Conservation (phyloP, 1,140 invertebrate genomes). For the Solen grandis region DNA sequence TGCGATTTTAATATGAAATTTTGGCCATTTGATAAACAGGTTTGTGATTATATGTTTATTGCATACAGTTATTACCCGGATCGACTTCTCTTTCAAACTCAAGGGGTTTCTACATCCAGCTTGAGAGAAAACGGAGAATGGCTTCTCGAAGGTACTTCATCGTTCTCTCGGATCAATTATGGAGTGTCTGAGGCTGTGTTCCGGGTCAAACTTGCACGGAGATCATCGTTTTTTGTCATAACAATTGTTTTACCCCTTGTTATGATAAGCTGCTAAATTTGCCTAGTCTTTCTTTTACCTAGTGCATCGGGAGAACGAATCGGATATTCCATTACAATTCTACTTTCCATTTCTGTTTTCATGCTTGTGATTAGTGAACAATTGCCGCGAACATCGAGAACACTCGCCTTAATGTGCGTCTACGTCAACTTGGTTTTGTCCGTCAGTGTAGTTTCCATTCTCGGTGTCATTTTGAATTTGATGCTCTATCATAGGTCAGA, state of each 20-base stretch:
- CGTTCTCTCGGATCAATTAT: no score
- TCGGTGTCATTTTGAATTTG: conserved; percentile 19
- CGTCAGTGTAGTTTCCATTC: neutral
- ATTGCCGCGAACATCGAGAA: conserved; percentile 17
- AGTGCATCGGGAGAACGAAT: conserved; percentile 28
- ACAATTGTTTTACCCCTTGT: conserved; percentile 24
- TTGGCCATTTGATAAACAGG: conserved; percentile 37
- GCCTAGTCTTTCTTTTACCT: conserved; percentile 15
- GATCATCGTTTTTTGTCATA: conserved; percentile 6
- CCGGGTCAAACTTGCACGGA: neutral
- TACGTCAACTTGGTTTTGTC: neutral
- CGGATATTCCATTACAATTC: conserved; percentile 13
- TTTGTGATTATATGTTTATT: neutral
- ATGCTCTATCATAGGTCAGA: conserved; percentile 7
- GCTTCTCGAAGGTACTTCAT: neutral
- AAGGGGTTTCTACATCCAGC: neutral
- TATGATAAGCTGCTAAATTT: neutral
- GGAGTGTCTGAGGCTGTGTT: conserved; percentile 5
- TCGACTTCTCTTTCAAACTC: neutral
- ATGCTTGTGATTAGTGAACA: neutral
- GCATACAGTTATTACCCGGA: neutral
- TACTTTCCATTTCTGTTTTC: conserved; percentile 17
- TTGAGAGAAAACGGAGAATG: conserved; percentile 7
- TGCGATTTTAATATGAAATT: conserved; percentile 35
- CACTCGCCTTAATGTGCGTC: conserved; percentile 9